Evolutionary conservation across 2,113 vertebrate species (phyloP).

Genomic region (Candoia aspera): DNA sequence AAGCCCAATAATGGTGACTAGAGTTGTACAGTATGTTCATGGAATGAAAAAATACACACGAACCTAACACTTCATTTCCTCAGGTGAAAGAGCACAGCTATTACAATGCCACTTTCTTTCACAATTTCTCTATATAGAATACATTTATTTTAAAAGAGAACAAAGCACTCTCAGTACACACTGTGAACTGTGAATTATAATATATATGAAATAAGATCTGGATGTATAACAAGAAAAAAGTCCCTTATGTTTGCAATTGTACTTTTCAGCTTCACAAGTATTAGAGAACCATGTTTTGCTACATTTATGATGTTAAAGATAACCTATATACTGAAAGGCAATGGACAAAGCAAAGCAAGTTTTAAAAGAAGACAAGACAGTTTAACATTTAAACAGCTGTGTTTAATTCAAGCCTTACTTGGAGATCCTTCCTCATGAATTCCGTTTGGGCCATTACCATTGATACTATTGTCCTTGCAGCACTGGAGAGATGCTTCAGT

Average conservation of each 20-base stretch:
- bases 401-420: constrained; percentile 79
- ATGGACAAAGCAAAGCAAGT: constrained; percentile 21
- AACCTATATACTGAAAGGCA: not conserved
- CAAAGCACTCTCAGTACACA: not conserved
- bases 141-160: not conserved
- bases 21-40: not conserved
- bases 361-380: not conserved
- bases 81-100: not conserved
- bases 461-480: constrained; percentile 88
- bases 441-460: constrained; percentile 93
- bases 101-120: not conserved
- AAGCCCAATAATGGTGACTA: not conserved
- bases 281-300: not conserved
- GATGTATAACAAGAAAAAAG: not conserved
- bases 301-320: not conserved
- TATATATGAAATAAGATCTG: not conserved
- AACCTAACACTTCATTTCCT: not conserved
- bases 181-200: not conserved
- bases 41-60: not conserved
- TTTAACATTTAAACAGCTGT: not conserved
- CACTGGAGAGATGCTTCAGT: constrained; percentile 84
- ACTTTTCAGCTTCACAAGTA: not conserved
- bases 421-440: constrained; percentile 94
- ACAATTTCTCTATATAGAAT: not conserved
- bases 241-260: not conserved